These are phyloP conservation scores for Cololabis saira DNA, from an alignment of 2,113 vertebrate species.

Conservation along the genomic window DNA sequence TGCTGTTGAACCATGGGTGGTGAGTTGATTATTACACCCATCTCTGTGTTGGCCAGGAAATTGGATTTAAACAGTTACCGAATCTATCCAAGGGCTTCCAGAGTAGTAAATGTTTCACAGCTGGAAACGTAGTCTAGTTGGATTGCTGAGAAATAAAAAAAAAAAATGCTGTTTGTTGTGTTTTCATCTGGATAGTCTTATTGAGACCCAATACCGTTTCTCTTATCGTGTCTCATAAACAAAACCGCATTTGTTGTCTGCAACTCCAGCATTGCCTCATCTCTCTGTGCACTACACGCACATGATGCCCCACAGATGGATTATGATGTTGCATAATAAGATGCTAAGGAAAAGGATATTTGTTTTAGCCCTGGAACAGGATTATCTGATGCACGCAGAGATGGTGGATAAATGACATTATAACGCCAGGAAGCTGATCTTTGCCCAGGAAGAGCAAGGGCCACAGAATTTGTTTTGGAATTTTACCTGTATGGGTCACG, in stretches of 20 bases:
- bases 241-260: not conserved
- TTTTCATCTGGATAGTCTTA: not conserved
- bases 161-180: not conserved
- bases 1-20: constrained; percentile 2
- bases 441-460: not conserved
- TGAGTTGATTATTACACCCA: constrained; percentile 14
- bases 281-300: not conserved
- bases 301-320: constrained; percentile 55
- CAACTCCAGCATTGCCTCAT: constrained; percentile 1
- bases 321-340: constrained; percentile 71
- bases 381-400: constrained; percentile 50
- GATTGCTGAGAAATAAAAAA: no score
- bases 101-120: not conserved
- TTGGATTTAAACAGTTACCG: constrained; percentile 10
- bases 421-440: not conserved
- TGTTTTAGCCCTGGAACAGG: constrained; percentile 55
- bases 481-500: not conserved
- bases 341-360: constrained; percentile 62
- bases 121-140: no score
- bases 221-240: constrained; percentile 10
- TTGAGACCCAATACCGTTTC: not conserved
- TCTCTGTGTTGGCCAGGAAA: constrained; percentile 16
- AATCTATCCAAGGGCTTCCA: not conserved
- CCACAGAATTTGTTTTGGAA: not conserved
- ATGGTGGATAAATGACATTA: constrained; percentile 28